These are phyloP conservation scores for Nyctibius grandis DNA, from an alignment of 2,797 vertebrate genomes.

Conservation along the genomic window DNA sequence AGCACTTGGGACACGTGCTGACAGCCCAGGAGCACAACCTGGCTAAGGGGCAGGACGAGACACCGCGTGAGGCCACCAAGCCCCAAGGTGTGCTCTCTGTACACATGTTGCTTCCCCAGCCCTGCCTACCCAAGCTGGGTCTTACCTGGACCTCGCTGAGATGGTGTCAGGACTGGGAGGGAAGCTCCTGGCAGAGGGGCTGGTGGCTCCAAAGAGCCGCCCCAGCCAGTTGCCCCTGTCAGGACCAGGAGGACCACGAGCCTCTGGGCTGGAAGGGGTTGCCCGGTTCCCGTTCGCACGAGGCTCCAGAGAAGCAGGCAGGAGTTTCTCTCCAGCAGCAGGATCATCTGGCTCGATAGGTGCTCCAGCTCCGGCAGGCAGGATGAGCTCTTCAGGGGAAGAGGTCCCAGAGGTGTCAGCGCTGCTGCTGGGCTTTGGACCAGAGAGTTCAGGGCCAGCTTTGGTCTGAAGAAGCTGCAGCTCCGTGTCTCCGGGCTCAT, in stretches of 20 bases:
- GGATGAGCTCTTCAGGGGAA: constrained; percentile 27
- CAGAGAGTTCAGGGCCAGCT: not conserved
- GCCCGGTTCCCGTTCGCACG: not conserved
- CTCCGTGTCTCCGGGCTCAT: not conserved
- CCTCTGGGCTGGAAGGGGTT: not conserved
- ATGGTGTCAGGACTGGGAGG: not conserved
- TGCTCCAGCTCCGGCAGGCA: constrained; percentile 29
- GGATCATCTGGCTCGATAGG: constrained; percentile 24
- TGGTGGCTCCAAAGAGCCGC: constrained; percentile 59
- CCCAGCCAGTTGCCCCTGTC: constrained; percentile 38
- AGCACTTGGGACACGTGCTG: accelerated
- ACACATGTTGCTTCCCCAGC: accelerated
- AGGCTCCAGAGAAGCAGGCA: constrained; percentile 58
- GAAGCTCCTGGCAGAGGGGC: not conserved
- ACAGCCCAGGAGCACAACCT: too few relatives aligned
- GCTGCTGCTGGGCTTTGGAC: not conserved
- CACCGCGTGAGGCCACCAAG: accelerated
- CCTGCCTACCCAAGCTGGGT: not conserved
- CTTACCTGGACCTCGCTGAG: constrained; percentile 67
- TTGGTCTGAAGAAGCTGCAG: constrained; percentile 29
- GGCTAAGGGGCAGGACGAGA: accelerated
- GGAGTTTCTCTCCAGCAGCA: constrained; percentile 63
- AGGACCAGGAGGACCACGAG: not conserved
- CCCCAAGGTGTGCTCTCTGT: accelerated
- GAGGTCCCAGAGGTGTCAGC: not conserved